A percentile compares a stretch with the other conserved stretches of the same genome.
These are phyloP conservation scores for Anguilla marmorata DNA, from an alignment of 2,797 vertebrate genomes.

Conservation along the genomic window DNA sequence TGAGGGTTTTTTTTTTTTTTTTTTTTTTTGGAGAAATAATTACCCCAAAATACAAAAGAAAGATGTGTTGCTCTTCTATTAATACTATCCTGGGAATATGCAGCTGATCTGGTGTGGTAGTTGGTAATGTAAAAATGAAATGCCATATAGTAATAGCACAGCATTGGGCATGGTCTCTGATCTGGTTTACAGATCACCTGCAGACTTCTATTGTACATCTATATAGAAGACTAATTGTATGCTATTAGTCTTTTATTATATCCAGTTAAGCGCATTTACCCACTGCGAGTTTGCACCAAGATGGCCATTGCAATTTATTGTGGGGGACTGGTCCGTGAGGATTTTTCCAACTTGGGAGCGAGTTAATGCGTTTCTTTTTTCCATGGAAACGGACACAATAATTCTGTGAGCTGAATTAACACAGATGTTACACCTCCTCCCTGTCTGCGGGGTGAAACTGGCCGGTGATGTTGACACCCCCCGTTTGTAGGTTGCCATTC, in stretches of 20 bases:
- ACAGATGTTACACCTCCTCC: background rate
- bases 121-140: background rate
- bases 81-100: background rate
- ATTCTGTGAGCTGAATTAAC: background rate
- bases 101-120: background rate
- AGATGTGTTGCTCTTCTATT: background rate
- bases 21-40: too few species aligned
- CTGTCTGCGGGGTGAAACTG: background rate
- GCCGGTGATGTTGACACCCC: background rate
- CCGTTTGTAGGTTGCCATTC: background rate
- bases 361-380: background rate
- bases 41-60: too few species aligned
- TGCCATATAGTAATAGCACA: too few species aligned
- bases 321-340: background rate
- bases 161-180: too few species aligned
- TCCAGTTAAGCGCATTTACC: background rate
- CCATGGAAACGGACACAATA: background rate
- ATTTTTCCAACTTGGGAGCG: background rate
- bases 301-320: background rate
- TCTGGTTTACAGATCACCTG: too few species aligned
- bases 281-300: background rate
- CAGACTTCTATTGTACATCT: background rate
- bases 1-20: too few species aligned
- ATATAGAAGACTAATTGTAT: background rate
- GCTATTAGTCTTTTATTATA: background rate